phyloP scores from a whole-genome alignment of 2,113 vertebrate genomes.

The Empidonax alnorum region DNA sequence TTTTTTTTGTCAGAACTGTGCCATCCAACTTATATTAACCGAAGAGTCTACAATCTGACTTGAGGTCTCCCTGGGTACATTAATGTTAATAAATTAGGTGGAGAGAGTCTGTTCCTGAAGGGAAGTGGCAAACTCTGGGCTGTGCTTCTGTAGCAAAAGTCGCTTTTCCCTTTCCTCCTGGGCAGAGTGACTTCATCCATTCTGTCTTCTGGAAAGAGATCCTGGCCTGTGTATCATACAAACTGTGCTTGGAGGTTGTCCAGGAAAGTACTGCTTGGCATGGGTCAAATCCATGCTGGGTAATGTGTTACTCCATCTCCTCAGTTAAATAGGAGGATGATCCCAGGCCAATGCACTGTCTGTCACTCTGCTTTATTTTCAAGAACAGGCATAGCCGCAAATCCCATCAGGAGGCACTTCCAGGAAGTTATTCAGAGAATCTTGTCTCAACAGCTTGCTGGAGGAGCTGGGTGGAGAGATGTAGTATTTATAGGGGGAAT shows the following conservation, averaged over 20 bases:
- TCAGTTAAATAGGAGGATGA: not conserved
- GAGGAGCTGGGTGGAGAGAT: not conserved
- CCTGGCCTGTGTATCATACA: not conserved
- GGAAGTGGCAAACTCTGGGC: not conserved
- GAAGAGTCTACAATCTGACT: not conserved
- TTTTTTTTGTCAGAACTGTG: not conserved
- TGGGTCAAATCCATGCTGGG: not conserved
- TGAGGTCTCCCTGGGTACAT: not conserved
- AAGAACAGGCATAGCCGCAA: not conserved
- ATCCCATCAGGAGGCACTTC: not conserved
- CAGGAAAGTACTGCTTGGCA: not conserved
- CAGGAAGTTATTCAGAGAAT: not conserved
- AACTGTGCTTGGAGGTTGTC: not conserved
- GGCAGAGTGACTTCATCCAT: not conserved
- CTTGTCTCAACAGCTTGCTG: slow-evolving; percentile 35
- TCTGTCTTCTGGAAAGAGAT: not conserved
- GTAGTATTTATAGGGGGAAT: not conserved
- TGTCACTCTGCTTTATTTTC: not conserved
- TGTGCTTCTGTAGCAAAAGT: not conserved
- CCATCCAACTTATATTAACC: not conserved
- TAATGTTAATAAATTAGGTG: not conserved
- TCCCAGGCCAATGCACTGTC: not conserved
- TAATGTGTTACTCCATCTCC: not conserved
- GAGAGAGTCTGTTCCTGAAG: not conserved
- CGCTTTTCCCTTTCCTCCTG: not conserved